Evolutionary conservation across 2,797 vertebrate genomes (phyloP), one percentile per base, ranked within the genome.

Genomic region (Falco biarmicus): DNA sequence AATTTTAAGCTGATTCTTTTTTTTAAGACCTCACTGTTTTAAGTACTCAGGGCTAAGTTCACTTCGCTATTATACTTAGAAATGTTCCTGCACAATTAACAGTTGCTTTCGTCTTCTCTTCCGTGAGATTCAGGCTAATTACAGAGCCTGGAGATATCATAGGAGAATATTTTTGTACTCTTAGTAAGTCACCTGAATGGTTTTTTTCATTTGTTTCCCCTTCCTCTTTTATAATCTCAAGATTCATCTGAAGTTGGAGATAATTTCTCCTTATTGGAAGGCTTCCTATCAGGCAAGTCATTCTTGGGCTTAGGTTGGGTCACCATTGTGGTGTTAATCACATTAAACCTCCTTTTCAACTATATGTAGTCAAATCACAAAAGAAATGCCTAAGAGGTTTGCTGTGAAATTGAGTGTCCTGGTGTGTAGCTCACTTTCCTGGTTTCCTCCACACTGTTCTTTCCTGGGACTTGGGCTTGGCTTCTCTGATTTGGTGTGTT

Each of bases 231-330:
- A 37, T 79, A 74, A 96, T 92, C 3, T 78, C 63, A 92, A 96
- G 95, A 88, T 48, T 90, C 91, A 61, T 39, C 65, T 91, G 76
- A 95, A 94, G 76, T 41, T 80, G 89, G 92, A 89, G 92, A 32
- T 94, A 96, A 56, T 53, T 50, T 78, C 74, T 95, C 92, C 59
- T 48, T 96, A 68, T 29, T 97, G 94, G 91, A 96, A 34, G 37
- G 26, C 15, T 94, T 65, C 45, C 59, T 97, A 15, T 93, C 92
- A 95, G 95, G 94, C 95, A 94, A 97, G 95, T 94, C 7, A 5
- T 89, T 89, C 20, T 75, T 73, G 3, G 39, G 1, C 85, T 37
- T 47, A 91, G 57, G 3, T 26, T 83, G 34, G 14, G 29, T 94
- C 84, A 93, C 78, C 34, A 1, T 80, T 65, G 13, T 4, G 76